These are phyloP conservation scores for Chrysocyon brachyurus DNA, from an alignment of 2,797 vertebrate genomes.

Conservation along the genomic window DNA sequence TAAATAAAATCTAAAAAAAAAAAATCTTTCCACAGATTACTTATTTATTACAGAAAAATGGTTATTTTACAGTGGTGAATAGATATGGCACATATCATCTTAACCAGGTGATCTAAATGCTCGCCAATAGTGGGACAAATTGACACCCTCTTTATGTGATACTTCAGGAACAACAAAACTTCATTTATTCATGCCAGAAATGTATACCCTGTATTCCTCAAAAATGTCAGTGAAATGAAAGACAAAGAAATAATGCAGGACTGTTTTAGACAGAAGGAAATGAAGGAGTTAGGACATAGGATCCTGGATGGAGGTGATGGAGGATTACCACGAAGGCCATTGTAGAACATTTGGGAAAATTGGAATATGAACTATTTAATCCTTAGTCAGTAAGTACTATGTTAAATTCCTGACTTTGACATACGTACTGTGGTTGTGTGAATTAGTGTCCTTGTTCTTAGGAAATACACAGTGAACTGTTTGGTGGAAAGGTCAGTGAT, in stretches of 20 bases:
- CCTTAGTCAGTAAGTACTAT: background rate
- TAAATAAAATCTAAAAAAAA: background rate
- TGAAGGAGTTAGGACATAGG: background rate
- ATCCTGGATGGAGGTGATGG: background rate
- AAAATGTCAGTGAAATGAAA: background rate
- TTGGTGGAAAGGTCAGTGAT: background rate
- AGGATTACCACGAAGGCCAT: background rate
- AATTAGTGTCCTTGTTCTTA: background rate
- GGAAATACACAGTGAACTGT: background rate
- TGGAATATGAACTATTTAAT: background rate
- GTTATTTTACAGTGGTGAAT: conserved; percentile 12
- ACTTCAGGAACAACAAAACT: background rate
- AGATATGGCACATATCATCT: background rate
- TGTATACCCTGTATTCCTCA: background rate
- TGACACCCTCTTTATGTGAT: background rate
- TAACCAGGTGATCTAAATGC: background rate
- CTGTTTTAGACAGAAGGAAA: background rate
- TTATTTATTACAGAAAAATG: background rate
- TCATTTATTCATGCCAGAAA: background rate
- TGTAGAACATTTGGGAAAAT: background rate
- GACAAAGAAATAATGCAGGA: background rate
- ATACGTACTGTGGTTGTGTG: background rate
- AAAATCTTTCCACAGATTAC: background rate
- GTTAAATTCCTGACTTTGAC: background rate
- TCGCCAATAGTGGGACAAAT: background rate